Percentiles rank a stretch among this genome's conserved stretches.
phyloP scores from a whole-genome alignment of 2,888 invertebrate genomes.

The Himalopsyche japonica region DNA sequence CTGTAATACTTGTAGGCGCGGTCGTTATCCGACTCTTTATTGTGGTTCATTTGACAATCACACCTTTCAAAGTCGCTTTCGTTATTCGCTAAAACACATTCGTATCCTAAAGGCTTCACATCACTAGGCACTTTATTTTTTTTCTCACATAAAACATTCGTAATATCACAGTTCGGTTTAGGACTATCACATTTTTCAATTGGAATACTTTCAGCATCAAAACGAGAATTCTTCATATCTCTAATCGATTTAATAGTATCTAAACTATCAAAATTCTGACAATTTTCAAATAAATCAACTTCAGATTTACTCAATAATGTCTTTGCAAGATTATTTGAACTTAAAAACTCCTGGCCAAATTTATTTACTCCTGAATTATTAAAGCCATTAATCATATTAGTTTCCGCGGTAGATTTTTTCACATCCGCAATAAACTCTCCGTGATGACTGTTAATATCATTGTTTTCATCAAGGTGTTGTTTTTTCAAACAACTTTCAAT shows the following conservation, averaged over 20 bases:
- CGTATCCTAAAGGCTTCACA: constrained; percentile 23
- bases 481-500: neutral
- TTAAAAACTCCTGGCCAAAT: neutral
- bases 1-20: neutral
- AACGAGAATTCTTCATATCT: neutral
- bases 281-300: neutral
- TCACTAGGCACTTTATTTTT: neutral
- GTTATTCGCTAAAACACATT: constrained; percentile 31
- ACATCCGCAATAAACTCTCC: neutral
- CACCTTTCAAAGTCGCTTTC: constrained; percentile 37
- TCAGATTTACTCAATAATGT: neutral
- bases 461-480: neutral
- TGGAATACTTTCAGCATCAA: neutral
- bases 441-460: neutral
- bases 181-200: neutral
- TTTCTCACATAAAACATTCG: constrained; percentile 15
- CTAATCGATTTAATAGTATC: neutral
- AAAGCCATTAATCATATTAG: neutral
- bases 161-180: neutral
- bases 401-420: neutral
- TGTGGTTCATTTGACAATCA: constrained; percentile 26
- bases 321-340: neutral
- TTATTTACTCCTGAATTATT: neutral
- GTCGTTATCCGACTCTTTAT: neutral
- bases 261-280: neutral